phyloP scores from a whole-genome alignment of 2,888 invertebrate genomes.

The Hybos culiciformis region DNA sequence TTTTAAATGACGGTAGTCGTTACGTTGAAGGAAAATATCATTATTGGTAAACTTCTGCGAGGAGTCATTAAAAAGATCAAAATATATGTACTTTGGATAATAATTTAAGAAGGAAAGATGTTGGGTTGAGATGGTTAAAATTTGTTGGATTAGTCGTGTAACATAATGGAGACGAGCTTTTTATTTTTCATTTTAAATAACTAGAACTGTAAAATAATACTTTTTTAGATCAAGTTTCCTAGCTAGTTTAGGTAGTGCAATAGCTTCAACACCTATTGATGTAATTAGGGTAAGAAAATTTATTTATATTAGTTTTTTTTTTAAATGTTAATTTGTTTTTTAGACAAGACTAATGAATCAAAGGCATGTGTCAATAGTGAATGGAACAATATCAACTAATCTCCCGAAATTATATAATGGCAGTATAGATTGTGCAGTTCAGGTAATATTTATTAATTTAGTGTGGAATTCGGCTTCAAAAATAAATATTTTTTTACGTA shows the following conservation, averaged over 20 bases:
- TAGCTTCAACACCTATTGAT: constrained; percentile 89
- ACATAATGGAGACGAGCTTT: too few species aligned
- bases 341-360: constrained; percentile 94
- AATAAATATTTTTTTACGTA: not conserved
- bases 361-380: constrained; percentile 42
- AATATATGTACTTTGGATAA: too few species aligned
- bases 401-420: constrained; percentile 55
- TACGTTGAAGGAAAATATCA: too few species aligned
- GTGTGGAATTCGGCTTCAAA: too few species aligned
- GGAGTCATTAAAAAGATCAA: too few species aligned
- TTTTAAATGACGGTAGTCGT: too few species aligned
- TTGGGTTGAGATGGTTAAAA: too few species aligned
- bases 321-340: constrained; percentile 23
- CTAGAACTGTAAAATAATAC: too few species aligned
- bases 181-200: not conserved
- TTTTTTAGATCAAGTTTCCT: constrained; percentile 72
- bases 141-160: too few species aligned
- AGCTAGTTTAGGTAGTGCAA: constrained; percentile 83
- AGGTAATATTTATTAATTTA: too few species aligned
- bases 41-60: too few species aligned
- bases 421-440: constrained; percentile 67
- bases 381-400: constrained; percentile 25
- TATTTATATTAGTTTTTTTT: not conserved
- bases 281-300: constrained; percentile 64
- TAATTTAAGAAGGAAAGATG: too few species aligned